A percentile compares a stretch with the other conserved stretches of the same genome.
phyloP scores from a whole-genome alignment of 2,797 vertebrate genomes.

The Anolis apletophallus region DNA sequence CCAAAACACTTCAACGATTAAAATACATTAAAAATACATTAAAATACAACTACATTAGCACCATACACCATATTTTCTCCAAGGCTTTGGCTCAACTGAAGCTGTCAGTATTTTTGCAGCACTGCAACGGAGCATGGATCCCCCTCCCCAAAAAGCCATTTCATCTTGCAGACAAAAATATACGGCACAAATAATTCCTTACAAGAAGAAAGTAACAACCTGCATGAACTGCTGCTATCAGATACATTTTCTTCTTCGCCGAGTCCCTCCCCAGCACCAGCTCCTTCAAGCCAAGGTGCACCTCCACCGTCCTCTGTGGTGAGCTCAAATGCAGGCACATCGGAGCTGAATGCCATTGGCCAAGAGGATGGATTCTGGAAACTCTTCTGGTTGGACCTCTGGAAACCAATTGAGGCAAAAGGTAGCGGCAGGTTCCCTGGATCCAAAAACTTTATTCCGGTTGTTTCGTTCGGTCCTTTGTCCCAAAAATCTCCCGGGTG shows the following conservation, averaged over 20 bases:
- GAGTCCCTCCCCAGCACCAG: conserved; percentile 80
- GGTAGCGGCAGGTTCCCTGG: conserved; percentile 78
- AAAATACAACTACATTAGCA: too few relatives aligned
- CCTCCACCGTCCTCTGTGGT: conserved; percentile 83
- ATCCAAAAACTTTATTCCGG: conserved; percentile 89
- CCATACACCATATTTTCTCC: too few relatives aligned
- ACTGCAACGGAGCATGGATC: conserved; percentile 19
- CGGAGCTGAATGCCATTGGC: conserved; percentile 88
- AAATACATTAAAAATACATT: too few relatives aligned
- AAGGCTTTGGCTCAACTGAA: conserved; percentile 10
- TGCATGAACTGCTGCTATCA: conserved; percentile 95
- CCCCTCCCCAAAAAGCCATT: not conserved
- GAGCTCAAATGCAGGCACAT: conserved; percentile 81
- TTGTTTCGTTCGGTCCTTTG: conserved; percentile 74
- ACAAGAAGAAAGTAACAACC: conserved; percentile 82
- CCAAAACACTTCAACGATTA: too few relatives aligned
- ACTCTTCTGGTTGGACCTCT: conserved; percentile 90
- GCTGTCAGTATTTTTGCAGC: conserved; percentile 32
- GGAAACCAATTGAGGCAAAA: conserved; percentile 81
- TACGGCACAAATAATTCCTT: conserved; percentile 51
- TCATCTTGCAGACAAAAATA: conserved; percentile 20
- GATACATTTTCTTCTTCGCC: conserved; percentile 88
- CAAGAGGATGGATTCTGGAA: conserved; percentile 86
- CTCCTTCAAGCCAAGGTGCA: conserved; percentile 78
- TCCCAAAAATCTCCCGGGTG: conserved; percentile 88